These are phyloP conservation scores for Melanotaenia boesemani DNA, from an alignment of 2,797 vertebrate genomes.

Conservation along the genomic window DNA sequence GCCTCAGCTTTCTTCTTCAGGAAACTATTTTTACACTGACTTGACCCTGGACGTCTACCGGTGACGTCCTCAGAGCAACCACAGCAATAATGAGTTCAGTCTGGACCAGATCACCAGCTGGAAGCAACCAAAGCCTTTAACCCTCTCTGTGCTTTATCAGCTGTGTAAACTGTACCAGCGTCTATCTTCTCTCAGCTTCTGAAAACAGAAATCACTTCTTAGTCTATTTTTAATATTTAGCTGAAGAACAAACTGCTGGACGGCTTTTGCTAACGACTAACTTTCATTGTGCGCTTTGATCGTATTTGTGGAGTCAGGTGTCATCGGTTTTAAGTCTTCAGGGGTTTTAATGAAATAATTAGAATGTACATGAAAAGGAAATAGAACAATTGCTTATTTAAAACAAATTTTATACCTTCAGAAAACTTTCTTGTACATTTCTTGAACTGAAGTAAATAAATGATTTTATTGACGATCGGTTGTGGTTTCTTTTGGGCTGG, in stretches of 20 bases:
- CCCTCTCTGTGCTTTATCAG: constrained; percentile 6
- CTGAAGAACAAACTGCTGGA: constrained; percentile 65
- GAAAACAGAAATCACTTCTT: not conserved
- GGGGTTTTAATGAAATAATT: constrained; percentile 60
- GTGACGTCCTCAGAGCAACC: not conserved
- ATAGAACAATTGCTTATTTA: constrained; percentile 70
- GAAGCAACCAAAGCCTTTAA: constrained; percentile 46
- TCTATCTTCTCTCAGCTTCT: constrained; percentile 4
- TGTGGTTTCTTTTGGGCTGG: not conserved
- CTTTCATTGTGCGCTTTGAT: constrained; percentile 34
- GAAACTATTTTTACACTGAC: constrained; percentile 18
- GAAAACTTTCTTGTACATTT: constrained; percentile 65
- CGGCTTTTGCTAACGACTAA: constrained; percentile 62
- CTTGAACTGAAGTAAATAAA: constrained; percentile 70
- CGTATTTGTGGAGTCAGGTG: constrained; percentile 48
- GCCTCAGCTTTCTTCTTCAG: constrained; percentile 5
- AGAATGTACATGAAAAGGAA: constrained; percentile 49
- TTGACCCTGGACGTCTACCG: constrained; percentile 9
- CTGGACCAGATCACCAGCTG: constrained; percentile 10
- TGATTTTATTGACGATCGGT: constrained; percentile 57
- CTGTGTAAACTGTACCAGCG: no score
- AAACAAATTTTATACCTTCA: constrained; percentile 71
- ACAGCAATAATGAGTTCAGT: constrained; percentile 28
- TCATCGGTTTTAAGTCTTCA: constrained; percentile 54
- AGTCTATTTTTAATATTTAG: constrained; percentile 29